These are phyloP conservation scores for Neosalanx taihuensis DNA, from an alignment of 2,797 vertebrate genomes.

Conservation along the genomic window DNA sequence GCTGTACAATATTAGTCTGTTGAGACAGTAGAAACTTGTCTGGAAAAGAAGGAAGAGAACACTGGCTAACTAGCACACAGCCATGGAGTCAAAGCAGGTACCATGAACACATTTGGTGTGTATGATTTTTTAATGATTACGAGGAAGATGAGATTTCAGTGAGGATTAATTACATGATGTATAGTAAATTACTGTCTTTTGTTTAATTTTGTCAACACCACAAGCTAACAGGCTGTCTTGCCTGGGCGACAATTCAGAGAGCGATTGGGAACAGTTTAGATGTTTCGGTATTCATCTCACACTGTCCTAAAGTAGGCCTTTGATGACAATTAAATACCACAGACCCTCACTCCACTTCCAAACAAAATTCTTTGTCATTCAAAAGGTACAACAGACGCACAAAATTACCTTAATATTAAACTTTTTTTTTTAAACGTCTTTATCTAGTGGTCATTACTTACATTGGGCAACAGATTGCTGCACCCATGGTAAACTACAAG, in stretches of 20 bases:
- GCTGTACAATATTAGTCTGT: background rate
- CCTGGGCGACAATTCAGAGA: conserved; percentile 7
- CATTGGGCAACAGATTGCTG: conserved; percentile 43
- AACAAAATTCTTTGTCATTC: conserved; percentile 34
- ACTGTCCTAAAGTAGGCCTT: conserved; percentile 28
- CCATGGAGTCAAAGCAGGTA: conserved; percentile 50
- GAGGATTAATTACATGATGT: conserved; percentile 48
- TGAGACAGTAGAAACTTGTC: background rate
- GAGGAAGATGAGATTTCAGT: conserved; percentile 40
- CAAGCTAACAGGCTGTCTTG: conserved; percentile 14
- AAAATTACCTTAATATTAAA: conserved; percentile 31
- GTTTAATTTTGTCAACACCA: conserved; percentile 42
- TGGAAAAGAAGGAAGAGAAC: no score
- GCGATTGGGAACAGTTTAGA: conserved; percentile 27
- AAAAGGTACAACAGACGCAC: conserved; percentile 51
- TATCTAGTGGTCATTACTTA: conserved; percentile 39
- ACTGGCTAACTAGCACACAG: conserved; percentile 35
- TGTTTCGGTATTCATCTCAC: conserved; percentile 32
- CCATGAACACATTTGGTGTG: conserved; percentile 45
- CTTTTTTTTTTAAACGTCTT: conserved; percentile 34
- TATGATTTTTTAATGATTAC: conserved; percentile 51
- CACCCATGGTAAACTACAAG: conserved; percentile 41
- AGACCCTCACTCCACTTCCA: conserved; percentile 23
- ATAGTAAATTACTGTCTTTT: conserved; percentile 43
- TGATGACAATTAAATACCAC: conserved; percentile 35